These are phyloP conservation scores for Podocnemis expansa DNA, from an alignment of 2,113 vertebrate genomes.

Conservation along the genomic window DNA sequence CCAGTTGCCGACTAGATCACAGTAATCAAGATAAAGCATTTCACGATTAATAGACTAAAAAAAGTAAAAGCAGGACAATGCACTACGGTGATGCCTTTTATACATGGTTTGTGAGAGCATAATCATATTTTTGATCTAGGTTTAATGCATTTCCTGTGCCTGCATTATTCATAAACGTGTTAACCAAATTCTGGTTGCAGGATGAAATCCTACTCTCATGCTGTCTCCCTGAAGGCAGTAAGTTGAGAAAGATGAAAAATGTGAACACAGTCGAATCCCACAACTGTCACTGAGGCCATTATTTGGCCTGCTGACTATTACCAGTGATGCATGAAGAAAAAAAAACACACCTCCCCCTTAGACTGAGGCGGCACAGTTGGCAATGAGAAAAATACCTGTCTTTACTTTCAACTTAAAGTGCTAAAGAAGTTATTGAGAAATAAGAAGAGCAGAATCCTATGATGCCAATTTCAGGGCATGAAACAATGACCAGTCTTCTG, in stretches of 20 bases:
- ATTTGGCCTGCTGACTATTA: neutral
- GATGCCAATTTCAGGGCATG: neutral
- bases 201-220: neutral
- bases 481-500: neutral
- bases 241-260: neutral
- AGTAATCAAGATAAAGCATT: neutral
- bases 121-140: neutral
- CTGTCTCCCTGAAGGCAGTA: neutral
- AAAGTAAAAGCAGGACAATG: neutral
- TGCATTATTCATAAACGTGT: neutral
- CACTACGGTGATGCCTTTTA: neutral
- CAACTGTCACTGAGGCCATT: neutral
- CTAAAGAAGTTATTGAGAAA: neutral
- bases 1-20: neutral
- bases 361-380: neutral
- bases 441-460: neutral
- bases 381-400: neutral
- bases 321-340: neutral
- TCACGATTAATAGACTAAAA: neutral
- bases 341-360: neutral
- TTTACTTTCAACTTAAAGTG: neutral
- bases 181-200: neutral
- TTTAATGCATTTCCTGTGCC: neutral
- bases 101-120: neutral
- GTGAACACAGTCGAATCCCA: neutral